A percentile compares a stretch with the other conserved stretches of the same genome.
phyloP scores from a whole-genome alignment of 2,113 vertebrate genomes.

The Struthio camelus region DNA sequence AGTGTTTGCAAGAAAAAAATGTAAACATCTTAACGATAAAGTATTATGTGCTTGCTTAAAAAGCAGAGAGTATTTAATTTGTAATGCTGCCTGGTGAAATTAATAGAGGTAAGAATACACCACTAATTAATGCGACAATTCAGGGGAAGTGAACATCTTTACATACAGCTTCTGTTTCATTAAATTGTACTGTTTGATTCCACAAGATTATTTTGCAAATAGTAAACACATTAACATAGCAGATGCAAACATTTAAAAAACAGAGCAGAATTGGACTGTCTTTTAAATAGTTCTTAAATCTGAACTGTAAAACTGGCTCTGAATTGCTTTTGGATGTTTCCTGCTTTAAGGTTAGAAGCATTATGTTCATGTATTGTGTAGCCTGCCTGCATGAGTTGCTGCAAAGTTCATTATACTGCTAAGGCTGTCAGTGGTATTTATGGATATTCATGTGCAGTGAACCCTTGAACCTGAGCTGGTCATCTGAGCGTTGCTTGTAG shows the following conservation, averaged over 20 bases:
- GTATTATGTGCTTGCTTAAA: not conserved
- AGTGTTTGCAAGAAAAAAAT: conserved; percentile 21
- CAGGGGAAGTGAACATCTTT: not conserved
- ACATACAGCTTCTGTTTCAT: not conserved
- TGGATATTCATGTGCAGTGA: conserved; percentile 78
- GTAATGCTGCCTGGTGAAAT: not conserved
- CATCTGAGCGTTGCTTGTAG: conserved; percentile 68
- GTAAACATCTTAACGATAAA: conserved; percentile 52
- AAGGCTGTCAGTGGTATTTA: conserved; percentile 73
- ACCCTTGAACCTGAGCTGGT: conserved; percentile 80
- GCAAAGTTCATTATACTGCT: conserved; percentile 74
- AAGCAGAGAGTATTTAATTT: conserved; percentile 19
- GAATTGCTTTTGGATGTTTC: conserved; percentile 42
- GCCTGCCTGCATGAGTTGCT: conserved; percentile 73
- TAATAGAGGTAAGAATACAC: conserved; percentile 44
- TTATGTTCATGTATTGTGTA: conserved; percentile 65
- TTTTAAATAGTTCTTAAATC: conserved; percentile 19
- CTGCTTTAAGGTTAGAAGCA: conserved; percentile 52
- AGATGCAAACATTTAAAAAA: not conserved
- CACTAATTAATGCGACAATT: conserved; percentile 23
- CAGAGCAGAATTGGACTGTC: not conserved
- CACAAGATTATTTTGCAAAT: conserved; percentile 8
- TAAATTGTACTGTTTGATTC: conserved; percentile 23
- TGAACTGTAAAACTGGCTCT: conserved; percentile 29
- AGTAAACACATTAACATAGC: not conserved